Evolutionary conservation across 2,113 vertebrate species (phyloP).

Genomic region (Ageneiosus marmoratus): DNA sequence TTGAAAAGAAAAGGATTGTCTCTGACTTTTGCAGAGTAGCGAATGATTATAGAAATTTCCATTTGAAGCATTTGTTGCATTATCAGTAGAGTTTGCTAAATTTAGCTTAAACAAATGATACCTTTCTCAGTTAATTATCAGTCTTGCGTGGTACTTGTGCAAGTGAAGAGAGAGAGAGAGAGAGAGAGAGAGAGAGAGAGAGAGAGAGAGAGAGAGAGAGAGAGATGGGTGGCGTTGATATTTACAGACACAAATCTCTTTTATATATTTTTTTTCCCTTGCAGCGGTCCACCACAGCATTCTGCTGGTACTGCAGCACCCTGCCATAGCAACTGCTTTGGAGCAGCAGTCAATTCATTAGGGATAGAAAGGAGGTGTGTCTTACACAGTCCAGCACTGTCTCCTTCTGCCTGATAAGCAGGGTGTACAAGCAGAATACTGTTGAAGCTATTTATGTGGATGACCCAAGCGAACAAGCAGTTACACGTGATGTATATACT

Average conservation of each 20-base stretch:
- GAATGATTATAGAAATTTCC: not conserved
- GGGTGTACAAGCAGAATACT: not conserved
- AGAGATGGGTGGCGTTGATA: not conserved
- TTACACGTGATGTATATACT: conserved; percentile 28
- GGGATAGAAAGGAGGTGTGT: conserved; percentile 29
- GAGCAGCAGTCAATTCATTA: conserved; percentile 38
- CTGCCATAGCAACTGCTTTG: conserved; percentile 43
- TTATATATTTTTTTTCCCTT: conserved; percentile 22
- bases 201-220: not conserved
- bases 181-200: not conserved
- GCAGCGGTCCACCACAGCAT: conserved; percentile 20
- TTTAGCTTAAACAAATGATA: not conserved
- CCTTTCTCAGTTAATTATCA: not conserved
- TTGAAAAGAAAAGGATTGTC: not conserved
- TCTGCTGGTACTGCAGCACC: conserved; percentile 48
- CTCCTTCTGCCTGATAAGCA: conserved; percentile 8
- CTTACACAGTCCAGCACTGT: conserved; percentile 1
- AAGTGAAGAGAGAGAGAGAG: too few relatives aligned
- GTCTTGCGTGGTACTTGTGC: not conserved
- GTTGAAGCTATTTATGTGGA: not conserved
- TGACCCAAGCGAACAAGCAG: not conserved
- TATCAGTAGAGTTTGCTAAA: not conserved
- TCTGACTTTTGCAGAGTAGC: not conserved
- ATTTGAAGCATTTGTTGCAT: not conserved
- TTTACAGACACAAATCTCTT: not conserved